Evolutionary conservation across 2,888 invertebrate genomes (phyloP).

Genomic region (Buathra laborator): DNA sequence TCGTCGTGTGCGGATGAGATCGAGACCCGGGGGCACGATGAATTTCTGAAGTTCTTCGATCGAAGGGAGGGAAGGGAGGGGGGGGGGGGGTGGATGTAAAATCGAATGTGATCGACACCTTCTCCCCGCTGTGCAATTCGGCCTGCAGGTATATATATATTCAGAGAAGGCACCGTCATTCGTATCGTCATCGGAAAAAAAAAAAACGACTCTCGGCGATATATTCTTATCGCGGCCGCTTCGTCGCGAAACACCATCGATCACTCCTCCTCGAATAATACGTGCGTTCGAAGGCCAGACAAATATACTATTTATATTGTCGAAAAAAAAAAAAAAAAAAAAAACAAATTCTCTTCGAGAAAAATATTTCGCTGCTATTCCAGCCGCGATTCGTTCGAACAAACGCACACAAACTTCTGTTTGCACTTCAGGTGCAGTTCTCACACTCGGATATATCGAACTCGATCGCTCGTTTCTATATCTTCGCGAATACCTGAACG

Average conservation of each 20-base stretch:
- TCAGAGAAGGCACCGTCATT: conserved; percentile 10
- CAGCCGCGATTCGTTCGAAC: conserved; percentile 27
- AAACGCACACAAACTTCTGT: conserved; percentile 63
- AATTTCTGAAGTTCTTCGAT: neutral
- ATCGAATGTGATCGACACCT: conserved; percentile 9
- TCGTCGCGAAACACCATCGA: conserved; percentile 63
- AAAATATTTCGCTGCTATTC: conserved; percentile 47
- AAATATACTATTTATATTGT: conserved; percentile 44
- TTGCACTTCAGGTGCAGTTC: conserved; percentile 78
- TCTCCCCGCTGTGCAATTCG: neutral
- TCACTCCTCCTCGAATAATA: conserved; percentile 62
- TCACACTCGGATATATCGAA: conserved; percentile 71
- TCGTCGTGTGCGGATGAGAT: conserved; percentile 6
- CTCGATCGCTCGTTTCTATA: conserved; percentile 7
- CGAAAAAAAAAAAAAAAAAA: conserved; percentile 41
- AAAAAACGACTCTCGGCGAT: conserved; percentile 43
- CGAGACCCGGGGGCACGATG: conserved; percentile 6
- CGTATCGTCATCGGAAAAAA: conserved; percentile 24
- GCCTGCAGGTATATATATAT: neutral
- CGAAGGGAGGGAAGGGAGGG: neutral
- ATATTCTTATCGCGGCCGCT: conserved; percentile 59
- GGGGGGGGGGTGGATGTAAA: neutral
- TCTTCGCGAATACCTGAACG: neutral
- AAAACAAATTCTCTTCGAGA: conserved; percentile 21
- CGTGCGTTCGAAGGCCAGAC: conserved; percentile 62